A percentile compares a stretch with the other conserved stretches of the same genome.
phyloP scores from a whole-genome alignment of 2,888 invertebrate species.

The Thereva unica region DNA sequence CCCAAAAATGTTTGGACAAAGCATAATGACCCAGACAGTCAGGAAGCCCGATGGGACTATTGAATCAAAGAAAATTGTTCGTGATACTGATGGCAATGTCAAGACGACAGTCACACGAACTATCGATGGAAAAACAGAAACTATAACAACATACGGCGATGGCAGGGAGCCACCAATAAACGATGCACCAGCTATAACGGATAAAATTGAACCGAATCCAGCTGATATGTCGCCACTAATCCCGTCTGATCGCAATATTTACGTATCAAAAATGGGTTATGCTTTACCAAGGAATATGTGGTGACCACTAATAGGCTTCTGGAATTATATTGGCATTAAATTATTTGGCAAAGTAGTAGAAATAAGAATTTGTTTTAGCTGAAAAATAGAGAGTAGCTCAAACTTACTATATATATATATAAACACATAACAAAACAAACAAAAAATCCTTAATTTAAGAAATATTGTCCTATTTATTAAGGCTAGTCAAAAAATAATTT shows the following conservation, averaged over 20 bases:
- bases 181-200: constrained; percentile 14
- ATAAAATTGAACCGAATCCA: constrained; percentile 17
- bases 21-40: constrained; percentile 61
- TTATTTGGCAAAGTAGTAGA: too few species aligned
- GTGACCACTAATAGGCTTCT: constrained; percentile 50
- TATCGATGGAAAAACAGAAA: constrained; percentile 54
- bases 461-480: too few species aligned
- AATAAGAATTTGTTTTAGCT: too few species aligned
- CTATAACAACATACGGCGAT: constrained; percentile 49
- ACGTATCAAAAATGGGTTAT: constrained; percentile 57
- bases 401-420: too few species aligned
- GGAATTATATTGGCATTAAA: too few species aligned
- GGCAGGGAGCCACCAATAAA: constrained; percentile 20
- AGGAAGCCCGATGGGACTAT: constrained; percentile 64
- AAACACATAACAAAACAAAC: too few species aligned
- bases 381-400: too few species aligned
- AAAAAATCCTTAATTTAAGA: too few species aligned
- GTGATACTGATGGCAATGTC: constrained; percentile 64
- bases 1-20: constrained; percentile 60
- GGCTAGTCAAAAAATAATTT: too few species aligned
- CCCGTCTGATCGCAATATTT: constrained; percentile 53
- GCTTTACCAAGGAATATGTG: constrained; percentile 58
- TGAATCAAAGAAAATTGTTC: constrained; percentile 62
- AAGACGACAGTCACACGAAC: constrained; percentile 62
- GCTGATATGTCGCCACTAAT: constrained; percentile 27